Conservation (phyloP, 2,888 invertebrate species). For the Amblyteles armatorius region DNA sequence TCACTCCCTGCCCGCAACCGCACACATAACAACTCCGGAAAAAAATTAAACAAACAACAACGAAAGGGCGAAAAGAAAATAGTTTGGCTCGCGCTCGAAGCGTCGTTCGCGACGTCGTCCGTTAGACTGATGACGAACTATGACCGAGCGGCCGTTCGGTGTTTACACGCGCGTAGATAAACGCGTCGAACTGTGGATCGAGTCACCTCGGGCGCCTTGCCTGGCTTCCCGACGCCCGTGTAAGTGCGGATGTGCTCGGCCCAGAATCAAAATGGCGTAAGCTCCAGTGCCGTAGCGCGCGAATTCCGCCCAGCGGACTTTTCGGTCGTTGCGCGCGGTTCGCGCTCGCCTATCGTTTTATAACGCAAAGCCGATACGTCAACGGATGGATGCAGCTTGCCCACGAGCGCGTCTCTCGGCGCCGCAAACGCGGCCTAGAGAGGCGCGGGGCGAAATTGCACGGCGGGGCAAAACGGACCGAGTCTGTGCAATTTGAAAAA, state of each 20-base stretch:
- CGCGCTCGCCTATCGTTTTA: background rate
- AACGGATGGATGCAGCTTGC: slow-evolving; percentile 37
- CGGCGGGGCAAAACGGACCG: too few relatives aligned
- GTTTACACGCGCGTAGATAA: slow-evolving; percentile 36
- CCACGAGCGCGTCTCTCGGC: too few relatives aligned
- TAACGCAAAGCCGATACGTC: slow-evolving; percentile 20
- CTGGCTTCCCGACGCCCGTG: slow-evolving; percentile 31
- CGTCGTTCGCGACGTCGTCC: slow-evolving; percentile 31
- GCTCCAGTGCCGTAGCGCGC: background rate
- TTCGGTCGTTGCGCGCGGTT: too few relatives aligned
- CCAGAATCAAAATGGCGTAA: too few relatives aligned
- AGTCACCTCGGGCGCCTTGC: slow-evolving; percentile 36
- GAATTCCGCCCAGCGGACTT: too few relatives aligned
- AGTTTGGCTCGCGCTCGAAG: background rate
- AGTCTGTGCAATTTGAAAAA: too few relatives aligned
- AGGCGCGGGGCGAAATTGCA: too few relatives aligned
- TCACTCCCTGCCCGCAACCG: too few relatives aligned
- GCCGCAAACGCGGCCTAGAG: too few relatives aligned
- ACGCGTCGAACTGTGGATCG: slow-evolving; percentile 5
- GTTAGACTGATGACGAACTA: slow-evolving; percentile 26
- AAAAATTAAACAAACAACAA: too few relatives aligned
- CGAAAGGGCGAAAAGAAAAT: background rate
- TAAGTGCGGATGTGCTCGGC: background rate
- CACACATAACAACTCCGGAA: too few relatives aligned
- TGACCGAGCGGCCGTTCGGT: background rate